Conservation (phyloP, 2,888 invertebrate species). For the Heliconius aoede region DNA sequence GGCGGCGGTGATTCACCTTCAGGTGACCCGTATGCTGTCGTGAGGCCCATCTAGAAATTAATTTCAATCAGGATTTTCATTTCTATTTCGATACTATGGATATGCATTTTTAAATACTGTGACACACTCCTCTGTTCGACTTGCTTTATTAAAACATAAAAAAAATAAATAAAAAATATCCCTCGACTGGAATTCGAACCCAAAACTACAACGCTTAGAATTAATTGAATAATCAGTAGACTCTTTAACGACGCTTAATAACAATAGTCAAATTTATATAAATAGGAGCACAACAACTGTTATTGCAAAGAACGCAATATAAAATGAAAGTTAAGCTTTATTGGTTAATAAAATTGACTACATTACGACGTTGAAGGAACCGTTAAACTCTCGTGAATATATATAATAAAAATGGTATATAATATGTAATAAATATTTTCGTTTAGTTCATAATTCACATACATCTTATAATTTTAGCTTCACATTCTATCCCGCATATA, state of each 20-base stretch:
- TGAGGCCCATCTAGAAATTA: not conserved
- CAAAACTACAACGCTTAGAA: no score
- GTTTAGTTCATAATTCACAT: not conserved
- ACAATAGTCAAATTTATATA: not conserved
- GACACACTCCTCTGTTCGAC: not conserved
- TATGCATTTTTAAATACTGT: not conserved
- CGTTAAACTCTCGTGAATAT: slow-evolving; percentile 26
- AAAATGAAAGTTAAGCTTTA: slow-evolving; percentile 30
- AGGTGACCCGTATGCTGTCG: not conserved
- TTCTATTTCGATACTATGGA: not conserved
- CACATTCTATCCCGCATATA: no score
- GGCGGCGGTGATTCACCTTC: no score
- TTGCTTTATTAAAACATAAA: no score
- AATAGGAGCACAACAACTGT: slow-evolving; percentile 13
- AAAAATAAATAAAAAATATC: no score
- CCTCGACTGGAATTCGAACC: no score
- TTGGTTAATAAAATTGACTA: slow-evolving; percentile 28
- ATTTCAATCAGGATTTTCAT: slow-evolving; percentile 6
- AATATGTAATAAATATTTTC: not conserved
- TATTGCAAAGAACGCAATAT: slow-evolving; percentile 27
- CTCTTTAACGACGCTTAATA: not conserved
- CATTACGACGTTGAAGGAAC: slow-evolving; percentile 21
- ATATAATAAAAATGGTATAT: slow-evolving; percentile 20
- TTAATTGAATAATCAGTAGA: no score
- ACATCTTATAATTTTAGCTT: not conserved